Evolutionary conservation across 2,113 vertebrate genomes (phyloP).

Genomic region (Nothoprocta perdicaria): DNA sequence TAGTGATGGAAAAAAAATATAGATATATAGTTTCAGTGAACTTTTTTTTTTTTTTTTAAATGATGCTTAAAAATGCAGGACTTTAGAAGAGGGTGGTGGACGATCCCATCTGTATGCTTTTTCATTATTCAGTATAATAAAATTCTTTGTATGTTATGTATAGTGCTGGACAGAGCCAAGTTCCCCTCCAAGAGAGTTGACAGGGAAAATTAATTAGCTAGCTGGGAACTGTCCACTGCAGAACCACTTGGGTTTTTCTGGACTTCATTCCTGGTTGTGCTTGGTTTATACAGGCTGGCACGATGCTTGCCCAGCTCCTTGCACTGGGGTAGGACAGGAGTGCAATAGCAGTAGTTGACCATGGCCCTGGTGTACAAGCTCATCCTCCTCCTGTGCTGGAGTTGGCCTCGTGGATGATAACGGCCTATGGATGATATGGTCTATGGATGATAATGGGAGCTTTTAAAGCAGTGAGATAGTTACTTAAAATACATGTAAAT

Average conservation of each 20-base stretch:
- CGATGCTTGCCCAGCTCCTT: fast-evolving
- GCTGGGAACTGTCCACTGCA: not conserved
- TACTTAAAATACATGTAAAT: not conserved
- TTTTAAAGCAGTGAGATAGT: not conserved
- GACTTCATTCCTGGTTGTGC: fast-evolving
- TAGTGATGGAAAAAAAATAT: not conserved
- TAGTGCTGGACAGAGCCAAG: not conserved
- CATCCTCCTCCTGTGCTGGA: not conserved
- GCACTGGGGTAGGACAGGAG: not conserved
- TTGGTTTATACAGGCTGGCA: not conserved
- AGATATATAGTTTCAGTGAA: fast-evolving
- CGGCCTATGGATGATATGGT: not conserved
- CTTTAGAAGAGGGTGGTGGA: not conserved
- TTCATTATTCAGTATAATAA: not conserved
- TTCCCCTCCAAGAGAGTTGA: not conserved
- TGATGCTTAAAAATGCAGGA: not conserved
- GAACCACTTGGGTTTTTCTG: not conserved
- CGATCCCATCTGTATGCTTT: not conserved
- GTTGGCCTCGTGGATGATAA: not conserved
- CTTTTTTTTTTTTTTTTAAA: not conserved
- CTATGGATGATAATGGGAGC: not conserved
- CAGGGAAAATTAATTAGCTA: not conserved
- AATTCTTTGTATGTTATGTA: not conserved
- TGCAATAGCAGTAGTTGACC: fast-evolving
- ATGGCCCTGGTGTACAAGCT: not conserved